Conservation (phyloP, 2,797 vertebrate species). For the Hirundo rustica region DNA sequence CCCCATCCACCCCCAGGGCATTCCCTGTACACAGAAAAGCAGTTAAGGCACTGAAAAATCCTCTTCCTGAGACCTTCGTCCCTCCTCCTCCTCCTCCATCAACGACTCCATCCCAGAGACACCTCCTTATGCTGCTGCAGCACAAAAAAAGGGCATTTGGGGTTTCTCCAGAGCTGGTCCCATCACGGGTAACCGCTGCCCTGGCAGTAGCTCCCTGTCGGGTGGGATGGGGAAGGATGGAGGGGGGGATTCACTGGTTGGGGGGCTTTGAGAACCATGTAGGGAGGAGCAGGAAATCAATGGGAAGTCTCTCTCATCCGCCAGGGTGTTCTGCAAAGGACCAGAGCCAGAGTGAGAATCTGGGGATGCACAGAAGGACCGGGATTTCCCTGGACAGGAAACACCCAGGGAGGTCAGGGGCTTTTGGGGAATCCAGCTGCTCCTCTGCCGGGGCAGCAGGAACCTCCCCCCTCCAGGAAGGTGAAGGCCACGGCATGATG, state of each 20-base stretch:
- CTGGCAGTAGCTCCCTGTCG: not conserved
- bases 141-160: not conserved
- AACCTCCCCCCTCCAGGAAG: not conserved
- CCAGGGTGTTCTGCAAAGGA: fast-evolving
- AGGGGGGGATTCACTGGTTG: fast-evolving
- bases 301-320: not conserved
- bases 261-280: not conserved
- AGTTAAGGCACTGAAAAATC: not conserved
- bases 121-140: fast-evolving
- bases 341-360: fast-evolving
- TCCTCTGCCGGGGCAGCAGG: not conserved
- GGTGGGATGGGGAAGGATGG: not conserved
- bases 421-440: not conserved
- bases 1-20: not conserved
- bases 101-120: not conserved
- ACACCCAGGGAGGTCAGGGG: not conserved
- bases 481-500: not conserved
- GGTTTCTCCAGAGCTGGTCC: not conserved
- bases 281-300: not conserved
- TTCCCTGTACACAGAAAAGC: not conserved
- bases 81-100: not conserved
- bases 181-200: not conserved
- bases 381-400: not conserved
- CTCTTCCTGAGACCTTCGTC: not conserved
- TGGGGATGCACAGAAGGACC: fast-evolving